Evolutionary conservation across 2,797 vertebrate species (phyloP).

Genomic region (Pseudomugil gertrudae): DNA sequence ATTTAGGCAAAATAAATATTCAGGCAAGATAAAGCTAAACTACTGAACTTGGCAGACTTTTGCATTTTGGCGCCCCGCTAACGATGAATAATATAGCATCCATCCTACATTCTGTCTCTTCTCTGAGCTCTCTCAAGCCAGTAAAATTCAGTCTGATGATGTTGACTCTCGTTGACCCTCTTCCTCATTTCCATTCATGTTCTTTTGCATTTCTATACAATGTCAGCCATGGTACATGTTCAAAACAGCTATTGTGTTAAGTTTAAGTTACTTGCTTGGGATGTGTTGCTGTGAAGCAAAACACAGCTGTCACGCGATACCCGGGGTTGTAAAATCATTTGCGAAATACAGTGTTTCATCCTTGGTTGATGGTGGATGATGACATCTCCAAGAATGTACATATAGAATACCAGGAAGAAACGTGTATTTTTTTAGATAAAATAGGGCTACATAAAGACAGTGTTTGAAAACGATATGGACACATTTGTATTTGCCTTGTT

Average conservation of each 20-base stretch:
- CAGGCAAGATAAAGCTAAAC: background rate
- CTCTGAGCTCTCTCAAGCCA: background rate
- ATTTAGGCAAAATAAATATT: background rate
- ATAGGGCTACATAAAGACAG: no score
- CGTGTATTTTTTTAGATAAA: no score
- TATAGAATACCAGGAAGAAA: no score
- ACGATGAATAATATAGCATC: background rate
- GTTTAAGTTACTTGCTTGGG: background rate
- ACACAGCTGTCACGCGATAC: no score
- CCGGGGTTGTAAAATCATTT: no score
- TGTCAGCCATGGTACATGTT: background rate
- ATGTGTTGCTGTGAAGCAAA: background rate
- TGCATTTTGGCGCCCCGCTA: background rate
- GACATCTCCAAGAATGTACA: no score
- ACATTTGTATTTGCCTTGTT: no score
- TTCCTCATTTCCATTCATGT: background rate
- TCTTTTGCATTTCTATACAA: background rate
- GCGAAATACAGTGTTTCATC: no score
- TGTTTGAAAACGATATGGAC: no score
- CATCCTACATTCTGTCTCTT: background rate
- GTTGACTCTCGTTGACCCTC: no score
- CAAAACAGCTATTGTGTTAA: background rate
- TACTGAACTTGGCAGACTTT: background rate
- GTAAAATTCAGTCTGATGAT: no score
- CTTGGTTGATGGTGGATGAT: no score